Percentiles rank a stretch among this genome's conserved stretches.
These are phyloP conservation scores for Eonycteris spelaea DNA, from an alignment of 2,113 vertebrate species.

Conservation along the genomic window DNA sequence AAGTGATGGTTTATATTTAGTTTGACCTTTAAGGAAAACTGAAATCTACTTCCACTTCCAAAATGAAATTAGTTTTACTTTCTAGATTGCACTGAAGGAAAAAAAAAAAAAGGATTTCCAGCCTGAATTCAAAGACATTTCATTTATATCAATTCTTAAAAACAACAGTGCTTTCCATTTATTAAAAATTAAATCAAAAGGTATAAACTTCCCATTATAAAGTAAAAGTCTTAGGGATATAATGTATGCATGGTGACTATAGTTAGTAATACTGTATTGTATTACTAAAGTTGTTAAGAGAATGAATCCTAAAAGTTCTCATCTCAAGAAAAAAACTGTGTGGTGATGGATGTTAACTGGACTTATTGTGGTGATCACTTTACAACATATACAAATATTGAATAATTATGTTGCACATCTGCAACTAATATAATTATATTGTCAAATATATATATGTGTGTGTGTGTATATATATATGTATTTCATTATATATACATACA, in stretches of 20 bases:
- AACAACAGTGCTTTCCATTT: background rate
- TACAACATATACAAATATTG: background rate
- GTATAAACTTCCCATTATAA: background rate
- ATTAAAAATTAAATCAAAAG: background rate
- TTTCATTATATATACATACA: too few relatives aligned
- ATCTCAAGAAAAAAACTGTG: background rate
- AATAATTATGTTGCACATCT: background rate
- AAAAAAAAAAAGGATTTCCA: background rate
- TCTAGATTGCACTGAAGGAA: background rate
- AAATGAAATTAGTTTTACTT: constrained; percentile 43
- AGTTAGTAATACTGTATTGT: background rate
- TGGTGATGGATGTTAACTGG: background rate
- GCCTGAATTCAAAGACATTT: background rate
- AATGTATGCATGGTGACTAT: background rate
- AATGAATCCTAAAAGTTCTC: background rate
- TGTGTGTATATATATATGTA: too few relatives aligned
- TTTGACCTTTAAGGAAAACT: constrained; percentile 7
- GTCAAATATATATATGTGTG: background rate
- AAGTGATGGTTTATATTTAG: background rate
- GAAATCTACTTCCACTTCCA: background rate
- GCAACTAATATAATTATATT: background rate
- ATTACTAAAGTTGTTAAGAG: background rate
- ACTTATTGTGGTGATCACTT: background rate
- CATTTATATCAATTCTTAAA: constrained; percentile 23
- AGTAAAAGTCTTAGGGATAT: background rate